A percentile compares a stretch with the other conserved stretches of the same genome.
These are phyloP conservation scores for Callimorpha dominula DNA, from an alignment of 2,888 invertebrate genomes.

Conservation along the genomic window DNA sequence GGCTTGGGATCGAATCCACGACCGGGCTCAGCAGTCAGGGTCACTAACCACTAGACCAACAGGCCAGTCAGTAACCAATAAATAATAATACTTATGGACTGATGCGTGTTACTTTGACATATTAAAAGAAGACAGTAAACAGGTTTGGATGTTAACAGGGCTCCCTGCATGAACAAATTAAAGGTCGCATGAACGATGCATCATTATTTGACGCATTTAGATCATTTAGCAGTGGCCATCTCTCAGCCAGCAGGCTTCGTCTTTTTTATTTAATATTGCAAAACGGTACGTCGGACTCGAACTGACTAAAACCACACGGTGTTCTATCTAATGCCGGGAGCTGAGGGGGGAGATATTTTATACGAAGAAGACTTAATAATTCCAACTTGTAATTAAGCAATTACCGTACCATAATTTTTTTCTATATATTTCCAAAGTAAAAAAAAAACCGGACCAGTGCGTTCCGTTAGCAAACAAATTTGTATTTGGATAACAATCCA, in stretches of 20 bases:
- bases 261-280: slow-evolving; percentile 61
- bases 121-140: slow-evolving; percentile 78
- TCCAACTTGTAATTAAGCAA: not conserved
- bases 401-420: not conserved
- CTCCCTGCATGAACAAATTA: slow-evolving; percentile 71
- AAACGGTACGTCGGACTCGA: slow-evolving; percentile 7
- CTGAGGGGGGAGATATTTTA: not conserved
- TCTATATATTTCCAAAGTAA: not conserved
- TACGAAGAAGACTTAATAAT: not conserved
- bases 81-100: slow-evolving; percentile 38
- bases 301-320: not conserved
- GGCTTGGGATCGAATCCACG: too few species aligned
- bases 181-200: slow-evolving; percentile 71
- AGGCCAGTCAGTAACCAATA: too few species aligned
- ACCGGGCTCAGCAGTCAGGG: too few species aligned
- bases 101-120: slow-evolving; percentile 80
- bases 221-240: slow-evolving; percentile 59
- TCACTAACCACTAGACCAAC: too few species aligned
- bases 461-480: too few species aligned
- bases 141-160: slow-evolving; percentile 66
- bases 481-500: too few species aligned
- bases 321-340: not conserved
- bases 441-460: not conserved
- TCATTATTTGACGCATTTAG: slow-evolving; percentile 69
- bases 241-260: slow-evolving; percentile 36